Conservation (phyloP, 2,888 invertebrate genomes). For the Nymphalis urticae region DNA sequence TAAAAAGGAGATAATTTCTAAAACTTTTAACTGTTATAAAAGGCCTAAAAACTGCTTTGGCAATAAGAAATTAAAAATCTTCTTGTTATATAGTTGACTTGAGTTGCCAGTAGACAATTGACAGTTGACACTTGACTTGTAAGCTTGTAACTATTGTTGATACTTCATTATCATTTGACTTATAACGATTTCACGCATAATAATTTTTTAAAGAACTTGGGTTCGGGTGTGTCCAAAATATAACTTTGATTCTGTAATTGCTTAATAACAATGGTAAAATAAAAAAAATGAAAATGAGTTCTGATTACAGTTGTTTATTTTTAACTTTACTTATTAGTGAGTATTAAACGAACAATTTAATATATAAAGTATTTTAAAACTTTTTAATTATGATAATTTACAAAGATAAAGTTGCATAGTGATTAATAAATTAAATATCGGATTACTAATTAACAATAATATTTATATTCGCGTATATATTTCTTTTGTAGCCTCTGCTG, state of each 20-base stretch:
- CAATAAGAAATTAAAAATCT: too few species aligned
- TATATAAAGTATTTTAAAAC: background rate
- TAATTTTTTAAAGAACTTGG: slow-evolving; percentile 1
- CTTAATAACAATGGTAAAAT: slow-evolving; percentile 5
- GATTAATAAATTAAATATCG: background rate
- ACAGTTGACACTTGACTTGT: too few species aligned
- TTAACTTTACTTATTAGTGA: slow-evolving; percentile 14
- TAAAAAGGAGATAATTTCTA: too few species aligned
- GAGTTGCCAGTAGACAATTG: too few species aligned
- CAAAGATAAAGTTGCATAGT: background rate
- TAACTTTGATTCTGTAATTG: background rate
- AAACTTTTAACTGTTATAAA: too few species aligned
- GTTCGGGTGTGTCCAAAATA: slow-evolving; percentile 34
- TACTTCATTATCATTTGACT: background rate
- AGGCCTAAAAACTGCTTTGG: too few species aligned
- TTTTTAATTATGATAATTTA: background rate
- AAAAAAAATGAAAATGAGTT: background rate
- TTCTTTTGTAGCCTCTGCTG: slow-evolving; percentile 1
- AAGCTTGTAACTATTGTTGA: too few species aligned
- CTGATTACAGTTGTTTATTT: slow-evolving; percentile 9
- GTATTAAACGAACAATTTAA: background rate
- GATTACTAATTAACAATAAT: background rate
- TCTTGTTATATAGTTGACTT: too few species aligned
- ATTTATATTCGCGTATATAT: background rate
- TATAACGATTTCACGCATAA: slow-evolving; percentile 13